These are phyloP conservation scores for Anthoptus insignis DNA, from an alignment of 2,888 invertebrate genomes.

Conservation along the genomic window DNA sequence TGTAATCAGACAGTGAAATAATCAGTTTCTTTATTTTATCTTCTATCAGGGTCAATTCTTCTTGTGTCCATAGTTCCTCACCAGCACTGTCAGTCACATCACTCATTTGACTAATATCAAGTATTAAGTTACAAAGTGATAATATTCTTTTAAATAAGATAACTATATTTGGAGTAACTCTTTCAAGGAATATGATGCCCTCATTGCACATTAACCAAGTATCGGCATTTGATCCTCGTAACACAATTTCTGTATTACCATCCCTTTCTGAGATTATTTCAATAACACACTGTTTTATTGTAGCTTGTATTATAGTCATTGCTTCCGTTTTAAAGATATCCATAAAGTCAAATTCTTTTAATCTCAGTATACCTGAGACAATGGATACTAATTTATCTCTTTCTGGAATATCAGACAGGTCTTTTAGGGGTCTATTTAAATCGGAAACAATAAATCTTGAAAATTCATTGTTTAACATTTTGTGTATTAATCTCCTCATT, in stretches of 20 bases:
- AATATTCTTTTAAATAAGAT: constrained; percentile 92
- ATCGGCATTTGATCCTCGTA: constrained; percentile 77
- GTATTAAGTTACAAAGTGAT: constrained; percentile 92
- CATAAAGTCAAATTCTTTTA: constrained; percentile 96
- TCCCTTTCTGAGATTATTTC: constrained; percentile 87
- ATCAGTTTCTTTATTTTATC: constrained; percentile 92
- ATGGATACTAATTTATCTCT: constrained; percentile 96
- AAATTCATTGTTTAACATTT: constrained; percentile 98
- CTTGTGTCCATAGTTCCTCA: constrained; percentile 90
- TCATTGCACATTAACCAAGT: constrained; percentile 88
- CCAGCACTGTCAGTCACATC: constrained; percentile 87
- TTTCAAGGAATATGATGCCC: constrained; percentile 90
- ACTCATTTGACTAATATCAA: constrained; percentile 90
- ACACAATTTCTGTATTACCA: constrained; percentile 76
- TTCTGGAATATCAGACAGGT: constrained; percentile 88
- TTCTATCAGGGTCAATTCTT: constrained; percentile 90
- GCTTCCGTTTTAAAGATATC: constrained; percentile 96
- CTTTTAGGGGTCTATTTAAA: constrained; percentile 92
- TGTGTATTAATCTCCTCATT: constrained; percentile 98
- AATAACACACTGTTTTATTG: constrained; percentile 96
- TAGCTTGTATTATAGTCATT: constrained; percentile 94
- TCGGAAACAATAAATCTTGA: constrained; percentile 96
- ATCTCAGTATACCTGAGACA: constrained; percentile 95
- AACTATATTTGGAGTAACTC: constrained; percentile 88
- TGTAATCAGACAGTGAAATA: constrained; percentile 95